Evolutionary conservation across 2,113 vertebrate species (phyloP).

Genomic region (Phoxinus phoxinus): DNA sequence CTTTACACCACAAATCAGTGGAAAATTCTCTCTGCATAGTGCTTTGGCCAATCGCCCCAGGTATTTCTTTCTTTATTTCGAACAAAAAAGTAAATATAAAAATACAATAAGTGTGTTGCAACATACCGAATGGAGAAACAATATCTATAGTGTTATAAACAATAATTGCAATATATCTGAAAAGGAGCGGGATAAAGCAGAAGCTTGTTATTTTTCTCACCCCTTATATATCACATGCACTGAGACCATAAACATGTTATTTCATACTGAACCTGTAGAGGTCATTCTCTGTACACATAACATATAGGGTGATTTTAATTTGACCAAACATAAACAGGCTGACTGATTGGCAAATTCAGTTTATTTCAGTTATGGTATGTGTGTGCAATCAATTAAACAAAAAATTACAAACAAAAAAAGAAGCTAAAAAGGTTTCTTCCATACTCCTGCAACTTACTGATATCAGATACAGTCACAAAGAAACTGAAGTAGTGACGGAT

Average conservation of each 20-base stretch:
- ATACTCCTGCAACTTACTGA: no score
- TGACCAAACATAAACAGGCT: neutral
- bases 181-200: no score
- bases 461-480: no score
- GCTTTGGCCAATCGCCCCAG: constrained; percentile 46
- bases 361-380: neutral
- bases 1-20: constrained; percentile 53
- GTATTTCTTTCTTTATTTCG: neutral
- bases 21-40: constrained; percentile 68
- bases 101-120: no score
- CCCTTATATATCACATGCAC: constrained; percentile 54
- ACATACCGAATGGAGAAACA: no score
- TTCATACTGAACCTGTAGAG: constrained; percentile 1
- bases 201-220: no score
- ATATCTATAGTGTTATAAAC: no score
- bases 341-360: neutral
- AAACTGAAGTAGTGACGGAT: no score
- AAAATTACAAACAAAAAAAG: neutral
- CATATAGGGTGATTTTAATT: neutral
- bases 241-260: constrained; percentile 11
- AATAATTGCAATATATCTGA: no score
- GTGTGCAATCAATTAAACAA: neutral
- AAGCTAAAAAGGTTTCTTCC: no score
- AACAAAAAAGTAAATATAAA: no score
- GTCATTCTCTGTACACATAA: constrained; percentile 3